Percentiles rank a stretch among this genome's conserved stretches.
phyloP scores from a whole-genome alignment of 2,888 invertebrate species.

The Diarsia dahlii region DNA sequence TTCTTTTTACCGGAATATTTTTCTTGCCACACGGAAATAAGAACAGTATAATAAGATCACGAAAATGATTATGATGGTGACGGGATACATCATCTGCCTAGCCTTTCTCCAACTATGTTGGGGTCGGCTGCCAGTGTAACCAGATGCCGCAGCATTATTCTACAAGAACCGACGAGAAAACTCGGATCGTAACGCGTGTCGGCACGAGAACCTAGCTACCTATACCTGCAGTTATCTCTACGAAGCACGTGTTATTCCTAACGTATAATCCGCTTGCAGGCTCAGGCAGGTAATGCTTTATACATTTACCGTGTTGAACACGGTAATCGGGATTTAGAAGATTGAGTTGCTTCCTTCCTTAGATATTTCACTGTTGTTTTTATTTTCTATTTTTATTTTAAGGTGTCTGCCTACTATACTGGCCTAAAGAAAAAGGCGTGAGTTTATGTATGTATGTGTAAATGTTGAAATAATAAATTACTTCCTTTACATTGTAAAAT shows the following conservation, averaged over 20 bases:
- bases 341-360: background rate
- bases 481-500: too few species aligned
- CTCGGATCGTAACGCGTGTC: conserved; percentile 53
- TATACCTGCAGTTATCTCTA: conserved; percentile 28
- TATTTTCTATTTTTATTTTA: background rate
- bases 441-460: too few species aligned
- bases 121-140: too few species aligned
- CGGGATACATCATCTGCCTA: too few species aligned
- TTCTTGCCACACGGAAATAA: background rate
- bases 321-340: background rate
- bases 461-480: too few species aligned
- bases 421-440: too few species aligned
- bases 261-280: background rate
- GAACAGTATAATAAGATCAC: background rate
- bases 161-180: background rate
- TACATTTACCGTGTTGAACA: background rate
- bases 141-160: too few species aligned
- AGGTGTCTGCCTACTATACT: too few species aligned
- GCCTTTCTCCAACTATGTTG: too few species aligned
- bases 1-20: too few species aligned
- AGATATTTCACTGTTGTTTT: background rate
- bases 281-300: conserved; percentile 14
- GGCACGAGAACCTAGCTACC: background rate
- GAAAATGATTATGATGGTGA: too few species aligned
- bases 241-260: conserved; percentile 30